These are phyloP conservation scores for Equus quagga DNA, from an alignment of 2,113 vertebrate genomes.

Conservation along the genomic window DNA sequence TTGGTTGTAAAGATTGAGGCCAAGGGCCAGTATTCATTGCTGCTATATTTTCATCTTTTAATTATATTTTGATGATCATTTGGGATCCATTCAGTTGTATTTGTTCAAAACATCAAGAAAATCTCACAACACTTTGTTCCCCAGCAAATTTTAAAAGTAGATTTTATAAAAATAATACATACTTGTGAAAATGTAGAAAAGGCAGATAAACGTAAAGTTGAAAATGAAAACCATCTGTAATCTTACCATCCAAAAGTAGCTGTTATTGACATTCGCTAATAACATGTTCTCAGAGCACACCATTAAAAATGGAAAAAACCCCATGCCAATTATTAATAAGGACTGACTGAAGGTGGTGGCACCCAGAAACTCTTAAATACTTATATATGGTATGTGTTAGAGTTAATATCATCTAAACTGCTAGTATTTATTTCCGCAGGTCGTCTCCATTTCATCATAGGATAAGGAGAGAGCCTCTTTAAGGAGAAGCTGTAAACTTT, in stretches of 20 bases:
- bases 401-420: not conserved
- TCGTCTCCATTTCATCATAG: not conserved
- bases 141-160: constrained; percentile 19
- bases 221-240: not conserved
- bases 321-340: not conserved
- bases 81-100: not conserved
- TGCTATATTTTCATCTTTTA: not conserved
- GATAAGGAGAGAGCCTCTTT: not conserved
- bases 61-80: not conserved
- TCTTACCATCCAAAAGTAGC: not conserved
- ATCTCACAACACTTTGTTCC: not conserved
- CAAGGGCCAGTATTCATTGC: not conserved
- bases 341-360: not conserved
- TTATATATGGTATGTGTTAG: not conserved
- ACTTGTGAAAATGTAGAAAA: constrained; percentile 8
- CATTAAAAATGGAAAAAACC: not conserved
- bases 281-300: not conserved
- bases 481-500: not conserved
- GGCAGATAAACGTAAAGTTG: not conserved
- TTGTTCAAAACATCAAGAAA: constrained; percentile 39
- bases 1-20: not conserved
- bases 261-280: not conserved
- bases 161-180: not conserved
- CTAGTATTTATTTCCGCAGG: not conserved
- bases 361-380: not conserved